Evolutionary conservation across 2,113 vertebrate genomes (phyloP).

Genomic region (Aplodontia rufa): DNA sequence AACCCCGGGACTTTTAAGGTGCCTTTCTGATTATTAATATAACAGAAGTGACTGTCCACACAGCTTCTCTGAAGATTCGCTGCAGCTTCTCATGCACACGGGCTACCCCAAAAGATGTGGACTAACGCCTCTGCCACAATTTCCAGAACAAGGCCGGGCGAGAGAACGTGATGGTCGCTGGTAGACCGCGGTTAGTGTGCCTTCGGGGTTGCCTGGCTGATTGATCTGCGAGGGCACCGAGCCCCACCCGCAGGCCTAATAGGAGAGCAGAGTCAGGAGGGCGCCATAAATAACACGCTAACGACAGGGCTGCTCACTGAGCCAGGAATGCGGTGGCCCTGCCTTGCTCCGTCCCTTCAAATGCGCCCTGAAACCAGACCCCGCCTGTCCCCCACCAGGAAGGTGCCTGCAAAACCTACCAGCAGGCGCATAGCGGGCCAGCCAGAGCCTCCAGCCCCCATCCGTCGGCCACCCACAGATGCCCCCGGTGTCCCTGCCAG

Average conservation of each 20-base stretch:
- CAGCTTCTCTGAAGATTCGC: not conserved
- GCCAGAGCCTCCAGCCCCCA: not conserved
- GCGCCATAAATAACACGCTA: conserved; percentile 73
- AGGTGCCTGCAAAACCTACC: not conserved
- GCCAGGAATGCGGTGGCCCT: not conserved
- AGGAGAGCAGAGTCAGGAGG: conserved; percentile 46
- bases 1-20: not conserved
- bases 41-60: not conserved
- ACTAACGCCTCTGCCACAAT: rapidly evolving
- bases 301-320: not conserved
- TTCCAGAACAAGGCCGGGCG: not conserved
- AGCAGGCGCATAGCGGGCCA: not conserved
- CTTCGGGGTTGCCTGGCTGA: not conserved
- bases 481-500: not conserved
- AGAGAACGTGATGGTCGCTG: not conserved
- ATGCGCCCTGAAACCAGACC: conserved; percentile 53
- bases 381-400: not conserved
- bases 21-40: too few species aligned
- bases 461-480: not conserved
- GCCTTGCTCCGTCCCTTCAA: not conserved
- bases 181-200: not conserved
- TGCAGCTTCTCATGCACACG: not conserved
- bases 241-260: conserved; percentile 35
- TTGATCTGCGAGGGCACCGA: not conserved
- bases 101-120: rapidly evolving